phyloP scores from a whole-genome alignment of 23 tunicate genomes.

The Halocynthia roretzi region DNA sequence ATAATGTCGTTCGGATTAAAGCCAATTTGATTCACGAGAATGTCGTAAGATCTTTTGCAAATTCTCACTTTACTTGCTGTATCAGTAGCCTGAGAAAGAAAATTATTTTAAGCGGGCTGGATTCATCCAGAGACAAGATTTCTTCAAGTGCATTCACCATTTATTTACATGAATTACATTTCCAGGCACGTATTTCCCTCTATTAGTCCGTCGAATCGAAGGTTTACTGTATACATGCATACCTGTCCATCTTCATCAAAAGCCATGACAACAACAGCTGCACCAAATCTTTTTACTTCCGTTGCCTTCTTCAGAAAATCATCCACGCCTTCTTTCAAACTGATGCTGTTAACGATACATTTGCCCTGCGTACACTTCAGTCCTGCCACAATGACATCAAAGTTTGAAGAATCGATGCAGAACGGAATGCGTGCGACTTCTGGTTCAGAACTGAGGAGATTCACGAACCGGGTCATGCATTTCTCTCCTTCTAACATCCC shows the following conservation, averaged over 20 bases:
- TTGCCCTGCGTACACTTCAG: constrained; percentile 85
- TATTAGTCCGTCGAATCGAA: too few species aligned
- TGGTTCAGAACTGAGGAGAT: constrained; percentile 75
- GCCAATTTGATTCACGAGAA: constrained; percentile 51
- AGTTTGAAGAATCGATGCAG: constrained; percentile 91
- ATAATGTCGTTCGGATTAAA: constrained; percentile 85
- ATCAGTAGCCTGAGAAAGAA: constrained; percentile 46
- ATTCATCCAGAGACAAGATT: too few species aligned
- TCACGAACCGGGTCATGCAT: constrained; percentile 65
- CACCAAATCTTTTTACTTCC: constrained; percentile 69
- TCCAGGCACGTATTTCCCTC: too few species aligned
- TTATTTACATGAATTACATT: too few species aligned
- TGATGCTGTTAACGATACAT: constrained; percentile 95
- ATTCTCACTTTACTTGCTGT: constrained; percentile 59
- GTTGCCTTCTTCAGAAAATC: constrained; percentile 71
- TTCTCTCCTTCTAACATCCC: constrained; percentile 86
- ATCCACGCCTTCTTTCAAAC: constrained; percentile 90
- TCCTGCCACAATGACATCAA: constrained; percentile 71
- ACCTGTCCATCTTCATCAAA: constrained; percentile 93
- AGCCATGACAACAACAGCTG: constrained; percentile 94
- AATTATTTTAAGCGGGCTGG: too few species aligned
- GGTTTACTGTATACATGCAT: too few species aligned
- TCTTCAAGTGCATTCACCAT: too few species aligned
- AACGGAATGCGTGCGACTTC: constrained; percentile 77
- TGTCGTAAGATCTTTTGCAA: constrained; percentile 66